A percentile compares a stretch with the other conserved stretches of the same genome.
Evolutionary conservation across 2,113 vertebrate genomes (phyloP).

Genomic region (Hirundichthys speculiger): DNA sequence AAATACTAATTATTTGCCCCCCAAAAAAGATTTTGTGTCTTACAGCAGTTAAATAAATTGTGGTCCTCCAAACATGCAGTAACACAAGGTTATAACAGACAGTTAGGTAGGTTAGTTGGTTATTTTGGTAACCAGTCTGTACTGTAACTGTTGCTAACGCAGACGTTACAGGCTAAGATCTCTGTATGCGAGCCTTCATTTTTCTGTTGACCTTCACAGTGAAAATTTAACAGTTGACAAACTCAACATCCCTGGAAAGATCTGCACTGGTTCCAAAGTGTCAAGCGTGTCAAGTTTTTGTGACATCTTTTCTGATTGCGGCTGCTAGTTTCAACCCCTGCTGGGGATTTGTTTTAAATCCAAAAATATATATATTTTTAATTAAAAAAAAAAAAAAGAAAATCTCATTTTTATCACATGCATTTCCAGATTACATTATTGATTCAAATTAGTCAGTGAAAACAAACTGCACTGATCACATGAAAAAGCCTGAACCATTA

Average conservation of each 20-base stretch:
- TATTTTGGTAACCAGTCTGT: slow-evolving; percentile 19
- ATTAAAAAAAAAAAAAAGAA: neutral
- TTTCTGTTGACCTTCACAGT: slow-evolving; percentile 63
- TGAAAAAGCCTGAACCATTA: too few relatives aligned
- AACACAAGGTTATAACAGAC: slow-evolving; percentile 30
- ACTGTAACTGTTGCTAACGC: slow-evolving; percentile 20
- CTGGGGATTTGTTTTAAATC: slow-evolving; percentile 8
- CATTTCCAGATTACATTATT: slow-evolving; percentile 7
- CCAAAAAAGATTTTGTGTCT: slow-evolving; percentile 4
- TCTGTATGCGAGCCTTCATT: slow-evolving; percentile 33
- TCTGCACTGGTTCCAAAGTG: slow-evolving; percentile 39
- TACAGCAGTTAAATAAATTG: slow-evolving; percentile 22
- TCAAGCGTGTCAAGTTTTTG: slow-evolving; percentile 17
- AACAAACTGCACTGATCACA: too few relatives aligned
- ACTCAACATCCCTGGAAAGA: slow-evolving; percentile 39
- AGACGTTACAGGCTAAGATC: slow-evolving; percentile 43
- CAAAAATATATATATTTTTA: too few relatives aligned
- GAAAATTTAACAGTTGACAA: slow-evolving; percentile 39
- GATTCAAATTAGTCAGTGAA: too few relatives aligned
- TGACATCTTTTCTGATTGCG: slow-evolving; percentile 40
- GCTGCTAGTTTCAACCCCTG: slow-evolving; percentile 26
- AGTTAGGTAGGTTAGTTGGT: slow-evolving; percentile 18
- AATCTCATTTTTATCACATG: neutral
- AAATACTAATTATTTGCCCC: slow-evolving; percentile 10
- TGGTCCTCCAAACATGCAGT: slow-evolving; percentile 48